phyloP scores from a whole-genome alignment of 2,888 invertebrate species.

The Dyspetes luteomarginatus region DNA sequence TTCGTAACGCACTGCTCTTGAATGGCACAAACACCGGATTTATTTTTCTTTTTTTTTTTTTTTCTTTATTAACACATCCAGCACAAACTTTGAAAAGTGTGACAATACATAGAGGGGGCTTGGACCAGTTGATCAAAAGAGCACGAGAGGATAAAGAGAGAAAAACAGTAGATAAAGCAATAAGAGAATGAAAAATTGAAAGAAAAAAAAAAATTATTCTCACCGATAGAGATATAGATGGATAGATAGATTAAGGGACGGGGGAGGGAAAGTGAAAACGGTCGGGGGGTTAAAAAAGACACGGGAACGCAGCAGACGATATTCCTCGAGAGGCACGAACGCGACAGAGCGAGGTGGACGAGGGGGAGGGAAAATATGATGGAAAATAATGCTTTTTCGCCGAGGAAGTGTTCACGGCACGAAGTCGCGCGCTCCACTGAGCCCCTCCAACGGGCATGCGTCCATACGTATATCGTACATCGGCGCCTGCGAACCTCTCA shows the following conservation, averaged over 20 bases:
- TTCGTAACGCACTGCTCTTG: constrained; percentile 23
- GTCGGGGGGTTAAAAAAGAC: neutral
- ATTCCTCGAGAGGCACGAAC: constrained; percentile 58
- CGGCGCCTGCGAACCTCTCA: constrained; percentile 67
- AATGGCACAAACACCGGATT: neutral
- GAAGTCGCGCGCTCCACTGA: constrained; percentile 79
- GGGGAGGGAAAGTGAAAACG: neutral
- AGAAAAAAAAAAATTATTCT: neutral
- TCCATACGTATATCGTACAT: constrained; percentile 61
- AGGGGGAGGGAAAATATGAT: constrained; percentile 45
- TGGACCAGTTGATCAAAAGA: neutral
- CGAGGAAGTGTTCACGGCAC: constrained; percentile 73
- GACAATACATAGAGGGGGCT: neutral
- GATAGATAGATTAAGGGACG: neutral
- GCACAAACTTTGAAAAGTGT: constrained; percentile 14
- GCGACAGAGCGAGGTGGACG: constrained; percentile 47
- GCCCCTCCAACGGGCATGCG: constrained; percentile 72
- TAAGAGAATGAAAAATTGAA: neutral
- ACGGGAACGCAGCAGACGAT: constrained; percentile 40
- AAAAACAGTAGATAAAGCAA: neutral
- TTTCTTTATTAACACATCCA: neutral
- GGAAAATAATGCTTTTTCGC: constrained; percentile 53
- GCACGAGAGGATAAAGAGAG: neutral
- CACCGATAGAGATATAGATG: neutral
- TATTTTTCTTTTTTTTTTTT: neutral